phyloP scores from a whole-genome alignment of 2,888 invertebrate genomes.

The Ochropleura leucogaster region DNA sequence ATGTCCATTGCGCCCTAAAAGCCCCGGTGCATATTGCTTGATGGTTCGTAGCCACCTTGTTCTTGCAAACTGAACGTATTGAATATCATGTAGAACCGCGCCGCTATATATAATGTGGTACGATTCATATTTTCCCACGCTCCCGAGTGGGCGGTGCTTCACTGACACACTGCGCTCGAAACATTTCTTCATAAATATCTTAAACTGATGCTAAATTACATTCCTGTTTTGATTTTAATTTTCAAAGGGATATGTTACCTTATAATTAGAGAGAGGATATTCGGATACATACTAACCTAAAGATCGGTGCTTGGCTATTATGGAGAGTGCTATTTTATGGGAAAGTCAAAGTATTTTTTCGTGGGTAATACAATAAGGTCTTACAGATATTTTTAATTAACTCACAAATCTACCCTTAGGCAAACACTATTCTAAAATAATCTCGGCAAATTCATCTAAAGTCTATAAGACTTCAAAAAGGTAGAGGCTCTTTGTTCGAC shows the following conservation, averaged over 20 bases:
- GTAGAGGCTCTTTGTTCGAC: no score
- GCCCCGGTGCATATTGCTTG: not conserved
- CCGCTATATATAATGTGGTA: constrained; percentile 55
- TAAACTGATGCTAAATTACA: constrained; percentile 22
- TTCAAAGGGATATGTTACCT: not conserved
- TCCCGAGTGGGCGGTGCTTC: constrained; percentile 59
- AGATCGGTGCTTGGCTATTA: no score
- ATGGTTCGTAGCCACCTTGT: not conserved
- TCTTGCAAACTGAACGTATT: constrained; percentile 39
- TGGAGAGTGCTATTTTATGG: no score
- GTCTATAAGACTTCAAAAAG: no score
- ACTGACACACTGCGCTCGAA: constrained; percentile 69
- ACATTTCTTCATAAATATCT: constrained; percentile 53
- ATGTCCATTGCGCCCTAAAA: not conserved
- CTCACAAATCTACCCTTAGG: no score
- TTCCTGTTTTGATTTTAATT: constrained; percentile 17
- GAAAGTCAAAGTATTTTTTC: no score
- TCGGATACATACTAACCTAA: no score
- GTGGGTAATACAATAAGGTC: no score
- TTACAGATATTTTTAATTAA: no score
- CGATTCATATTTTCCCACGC: constrained; percentile 64
- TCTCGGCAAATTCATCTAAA: no score
- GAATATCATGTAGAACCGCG: constrained; percentile 49
- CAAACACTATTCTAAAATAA: no score
- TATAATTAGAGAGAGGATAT: no score